phyloP scores from a whole-genome alignment of 2,888 invertebrate species.

The Meta bourneti region DNA sequence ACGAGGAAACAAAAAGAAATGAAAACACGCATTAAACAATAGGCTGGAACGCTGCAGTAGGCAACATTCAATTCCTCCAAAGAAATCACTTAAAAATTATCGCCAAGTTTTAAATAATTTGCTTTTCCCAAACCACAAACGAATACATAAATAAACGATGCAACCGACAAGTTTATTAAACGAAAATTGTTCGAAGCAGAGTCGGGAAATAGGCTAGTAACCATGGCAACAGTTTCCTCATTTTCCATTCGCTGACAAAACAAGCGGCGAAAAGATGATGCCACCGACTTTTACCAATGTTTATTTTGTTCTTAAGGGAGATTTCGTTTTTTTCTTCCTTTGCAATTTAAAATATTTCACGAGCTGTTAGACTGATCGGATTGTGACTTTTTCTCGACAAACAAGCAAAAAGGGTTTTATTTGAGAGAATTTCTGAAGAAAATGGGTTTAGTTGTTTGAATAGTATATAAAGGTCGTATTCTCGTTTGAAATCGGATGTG shows the following conservation, averaged over 20 bases:
- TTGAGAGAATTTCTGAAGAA: no score
- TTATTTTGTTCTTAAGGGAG: not conserved
- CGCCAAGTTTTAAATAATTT: not conserved
- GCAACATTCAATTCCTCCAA: not conserved
- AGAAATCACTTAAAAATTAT: not conserved
- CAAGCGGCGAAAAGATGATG: conserved; percentile 1
- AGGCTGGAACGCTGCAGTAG: no score
- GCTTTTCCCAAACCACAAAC: not conserved
- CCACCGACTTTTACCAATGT: not conserved
- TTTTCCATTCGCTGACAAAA: not conserved
- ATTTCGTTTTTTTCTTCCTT: not conserved
- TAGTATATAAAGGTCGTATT: no score
- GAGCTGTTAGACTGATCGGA: not conserved
- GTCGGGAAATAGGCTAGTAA: not conserved
- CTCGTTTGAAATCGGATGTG: no score
- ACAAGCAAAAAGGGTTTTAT: not conserved
- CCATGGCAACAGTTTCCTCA: not conserved
- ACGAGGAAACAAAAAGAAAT: no score
- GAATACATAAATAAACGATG: not conserved
- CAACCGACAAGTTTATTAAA: not conserved
- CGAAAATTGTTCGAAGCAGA: not conserved
- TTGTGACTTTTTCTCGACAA: not conserved
- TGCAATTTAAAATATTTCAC: not conserved
- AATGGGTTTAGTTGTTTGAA: no score
- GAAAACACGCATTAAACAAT: no score